Conservation (phyloP, 2,888 invertebrate species). For the Hylaea fasciaria region DNA sequence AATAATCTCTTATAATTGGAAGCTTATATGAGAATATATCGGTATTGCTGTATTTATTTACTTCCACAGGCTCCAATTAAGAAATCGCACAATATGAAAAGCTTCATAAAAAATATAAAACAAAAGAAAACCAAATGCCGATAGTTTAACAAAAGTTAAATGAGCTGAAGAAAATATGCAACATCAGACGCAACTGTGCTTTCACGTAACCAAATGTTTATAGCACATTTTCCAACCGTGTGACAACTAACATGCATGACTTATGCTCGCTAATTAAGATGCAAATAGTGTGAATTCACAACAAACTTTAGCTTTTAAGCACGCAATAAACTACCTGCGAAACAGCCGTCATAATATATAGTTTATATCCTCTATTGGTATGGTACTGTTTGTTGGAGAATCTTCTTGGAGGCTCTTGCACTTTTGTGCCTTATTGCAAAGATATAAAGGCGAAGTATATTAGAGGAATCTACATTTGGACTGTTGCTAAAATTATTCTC, state of each 20-base stretch:
- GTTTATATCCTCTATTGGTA: conserved; percentile 35
- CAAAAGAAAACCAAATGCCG: no score
- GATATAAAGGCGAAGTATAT: conserved; percentile 17
- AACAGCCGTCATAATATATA: conserved; percentile 41
- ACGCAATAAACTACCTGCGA: conserved; percentile 41
- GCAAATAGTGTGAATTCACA: conserved; percentile 44
- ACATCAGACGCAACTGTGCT: not conserved
- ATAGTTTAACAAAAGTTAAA: not conserved
- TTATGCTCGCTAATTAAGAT: conserved; percentile 44
- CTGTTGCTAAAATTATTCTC: conserved; percentile 6
- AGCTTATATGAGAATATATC: no score
- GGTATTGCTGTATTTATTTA: no score
- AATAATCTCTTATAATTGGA: no score
- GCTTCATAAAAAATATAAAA: no score
- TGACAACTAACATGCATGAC: conserved; percentile 44
- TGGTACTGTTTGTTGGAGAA: conserved; percentile 23
- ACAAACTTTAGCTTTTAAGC: conserved; percentile 40
- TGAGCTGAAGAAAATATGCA: conserved; percentile 8
- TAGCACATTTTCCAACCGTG: conserved; percentile 33
- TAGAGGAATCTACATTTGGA: not conserved
- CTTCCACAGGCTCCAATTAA: no score
- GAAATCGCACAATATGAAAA: no score
- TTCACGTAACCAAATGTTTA: conserved; percentile 19
- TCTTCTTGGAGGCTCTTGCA: conserved; percentile 10
- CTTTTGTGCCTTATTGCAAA: conserved; percentile 24